Percentiles rank a stretch among this genome's conserved stretches.
These are phyloP conservation scores for Phalacrocorax carbo DNA, from an alignment of 2,113 vertebrate genomes.

Conservation along the genomic window DNA sequence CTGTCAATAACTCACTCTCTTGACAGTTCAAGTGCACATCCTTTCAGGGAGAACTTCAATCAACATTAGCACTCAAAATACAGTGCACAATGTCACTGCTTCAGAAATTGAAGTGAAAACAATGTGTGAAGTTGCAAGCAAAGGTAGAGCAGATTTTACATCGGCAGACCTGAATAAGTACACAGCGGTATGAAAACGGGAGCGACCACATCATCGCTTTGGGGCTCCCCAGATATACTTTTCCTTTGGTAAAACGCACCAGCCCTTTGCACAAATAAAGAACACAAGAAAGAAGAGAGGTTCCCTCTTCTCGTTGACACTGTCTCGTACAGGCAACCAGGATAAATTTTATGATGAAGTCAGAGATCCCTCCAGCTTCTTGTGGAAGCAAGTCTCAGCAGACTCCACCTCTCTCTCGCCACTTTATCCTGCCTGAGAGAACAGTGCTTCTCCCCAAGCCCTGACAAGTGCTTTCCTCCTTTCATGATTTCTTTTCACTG, in stretches of 20 bases:
- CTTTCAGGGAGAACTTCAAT: slow-evolving; percentile 71
- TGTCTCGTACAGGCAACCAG: background rate
- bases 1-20: slow-evolving; percentile 71
- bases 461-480: background rate
- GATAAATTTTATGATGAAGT: background rate
- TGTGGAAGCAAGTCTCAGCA: background rate
- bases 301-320: fast-evolving
- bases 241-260: background rate
- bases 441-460: background rate
- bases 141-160: background rate
- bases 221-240: background rate
- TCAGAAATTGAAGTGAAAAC: slow-evolving; percentile 38
- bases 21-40: slow-evolving; percentile 75
- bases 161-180: background rate
- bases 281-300: background rate
- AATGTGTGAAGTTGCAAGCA: slow-evolving; percentile 22
- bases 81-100: slow-evolving; percentile 46
- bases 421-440: background rate
- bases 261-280: background rate
- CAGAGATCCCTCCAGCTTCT: background rate
- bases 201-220: fast-evolving
- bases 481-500: background rate
- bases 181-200: background rate
- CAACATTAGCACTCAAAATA: slow-evolving; percentile 67
- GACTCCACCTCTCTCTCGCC: background rate